Evolutionary conservation across 2,113 vertebrate species (phyloP).

Genomic region (Pterocles gutturalis): DNA sequence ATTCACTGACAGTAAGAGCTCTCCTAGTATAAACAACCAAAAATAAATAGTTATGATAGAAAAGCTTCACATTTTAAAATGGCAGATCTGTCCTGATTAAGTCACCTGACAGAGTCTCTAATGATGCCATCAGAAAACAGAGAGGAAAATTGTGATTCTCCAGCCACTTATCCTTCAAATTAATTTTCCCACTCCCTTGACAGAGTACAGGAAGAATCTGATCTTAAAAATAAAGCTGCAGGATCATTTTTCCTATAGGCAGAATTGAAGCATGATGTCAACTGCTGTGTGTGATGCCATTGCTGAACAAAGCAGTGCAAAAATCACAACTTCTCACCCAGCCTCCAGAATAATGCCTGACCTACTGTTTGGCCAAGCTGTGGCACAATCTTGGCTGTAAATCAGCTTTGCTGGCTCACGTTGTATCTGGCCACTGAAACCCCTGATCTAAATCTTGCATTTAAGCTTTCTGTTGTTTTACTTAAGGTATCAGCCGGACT

Average conservation of each 20-base stretch:
- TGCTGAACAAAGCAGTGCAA: not conserved
- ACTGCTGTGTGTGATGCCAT: not conserved
- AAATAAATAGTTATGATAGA: not conserved
- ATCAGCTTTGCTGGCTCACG: not conserved
- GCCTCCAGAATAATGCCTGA: not conserved
- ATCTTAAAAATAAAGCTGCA: not conserved
- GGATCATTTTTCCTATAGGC: not conserved
- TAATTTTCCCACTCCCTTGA: not conserved
- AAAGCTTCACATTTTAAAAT: not conserved
- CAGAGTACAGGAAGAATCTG: not conserved
- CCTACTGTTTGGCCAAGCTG: not conserved
- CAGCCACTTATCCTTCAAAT: not conserved
- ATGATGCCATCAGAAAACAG: not conserved
- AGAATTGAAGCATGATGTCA: not conserved
- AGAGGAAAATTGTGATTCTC: not conserved
- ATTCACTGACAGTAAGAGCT: not conserved
- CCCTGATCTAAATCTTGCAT: not conserved
- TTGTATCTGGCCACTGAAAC: not conserved
- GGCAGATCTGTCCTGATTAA: not conserved
- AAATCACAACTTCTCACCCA: not conserved
- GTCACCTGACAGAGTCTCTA: not conserved
- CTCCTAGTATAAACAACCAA: not conserved
- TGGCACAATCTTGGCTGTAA: not conserved
- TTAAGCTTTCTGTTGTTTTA: not conserved
- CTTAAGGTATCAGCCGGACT: not conserved